Evolutionary conservation across 2,797 vertebrate genomes (phyloP).

Genomic region (Anableps anableps): DNA sequence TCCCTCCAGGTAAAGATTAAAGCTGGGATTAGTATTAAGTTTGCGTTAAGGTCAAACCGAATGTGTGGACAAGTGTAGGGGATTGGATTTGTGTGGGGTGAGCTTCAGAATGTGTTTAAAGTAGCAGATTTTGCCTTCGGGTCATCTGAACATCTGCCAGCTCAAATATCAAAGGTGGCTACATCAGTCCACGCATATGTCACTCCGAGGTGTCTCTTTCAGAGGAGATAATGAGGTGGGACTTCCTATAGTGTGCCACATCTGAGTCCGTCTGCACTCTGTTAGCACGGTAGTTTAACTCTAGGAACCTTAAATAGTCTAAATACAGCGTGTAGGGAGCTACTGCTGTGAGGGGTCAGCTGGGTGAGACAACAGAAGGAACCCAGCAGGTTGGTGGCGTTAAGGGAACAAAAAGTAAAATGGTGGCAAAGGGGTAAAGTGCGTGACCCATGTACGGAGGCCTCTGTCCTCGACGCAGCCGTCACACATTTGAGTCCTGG

Average conservation of each 20-base stretch:
- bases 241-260: conserved; percentile 2
- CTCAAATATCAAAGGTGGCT: conserved; percentile 72
- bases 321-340: not conserved
- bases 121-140: conserved; percentile 44
- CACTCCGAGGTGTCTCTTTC: conserved; percentile 42
- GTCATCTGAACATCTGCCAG: conserved; percentile 60
- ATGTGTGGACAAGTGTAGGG: conserved; percentile 19
- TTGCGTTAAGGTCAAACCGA: conserved; percentile 35
- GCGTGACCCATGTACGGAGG: too few relatives aligned
- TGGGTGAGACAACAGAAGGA: not conserved
- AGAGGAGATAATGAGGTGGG: conserved; percentile 29
- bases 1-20: conserved; percentile 35
- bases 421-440: too few relatives aligned
- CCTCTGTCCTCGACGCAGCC: too few relatives aligned
- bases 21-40: conserved; percentile 46
- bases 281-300: not conserved
- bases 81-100: conserved; percentile 27
- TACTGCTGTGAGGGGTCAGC: not conserved
- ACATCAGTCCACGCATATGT: conserved; percentile 40
- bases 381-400: not conserved
- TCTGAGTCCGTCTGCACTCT: not conserved
- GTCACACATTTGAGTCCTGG: too few relatives aligned
- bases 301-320: not conserved
- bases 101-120: conserved; percentile 17
- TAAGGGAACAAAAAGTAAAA: not conserved